phyloP scores from a whole-genome alignment of 2,888 invertebrate genomes.

The Plebejus argus region DNA sequence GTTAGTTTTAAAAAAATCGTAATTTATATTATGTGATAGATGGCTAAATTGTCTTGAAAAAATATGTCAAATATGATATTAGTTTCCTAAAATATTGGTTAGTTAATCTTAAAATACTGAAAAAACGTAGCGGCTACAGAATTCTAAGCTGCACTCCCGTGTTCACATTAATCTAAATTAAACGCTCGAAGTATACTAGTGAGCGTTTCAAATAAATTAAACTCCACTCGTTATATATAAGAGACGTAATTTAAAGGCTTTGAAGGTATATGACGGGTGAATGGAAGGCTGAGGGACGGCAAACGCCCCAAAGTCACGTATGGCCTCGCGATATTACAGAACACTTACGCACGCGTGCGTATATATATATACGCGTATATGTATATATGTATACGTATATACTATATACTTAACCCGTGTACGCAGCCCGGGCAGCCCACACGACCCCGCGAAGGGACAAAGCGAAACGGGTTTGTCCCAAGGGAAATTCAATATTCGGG shows the following conservation, averaged over 20 bases:
- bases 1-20: too few species aligned
- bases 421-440: slow-evolving; percentile 74
- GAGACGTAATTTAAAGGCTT: slow-evolving; percentile 77
- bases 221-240: slow-evolving; percentile 54
- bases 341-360: slow-evolving; percentile 73
- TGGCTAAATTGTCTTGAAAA: neutral
- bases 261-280: slow-evolving; percentile 61
- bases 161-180: neutral
- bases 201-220: slow-evolving; percentile 24
- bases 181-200: neutral
- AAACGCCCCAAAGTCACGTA: slow-evolving; percentile 77
- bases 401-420: slow-evolving; percentile 43
- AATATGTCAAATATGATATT: neutral
- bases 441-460: slow-evolving; percentile 80
- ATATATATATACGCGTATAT: slow-evolving; percentile 41
- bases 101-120: neutral
- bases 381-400: slow-evolving; percentile 51
- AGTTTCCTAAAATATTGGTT: neutral
- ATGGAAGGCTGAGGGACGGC: slow-evolving; percentile 49
- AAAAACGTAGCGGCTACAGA: neutral
- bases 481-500: slow-evolving; percentile 83
- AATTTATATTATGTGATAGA: too few species aligned
- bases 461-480: slow-evolving; percentile 82
- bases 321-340: slow-evolving; percentile 77
- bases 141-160: neutral